Evolutionary conservation across 2,888 invertebrate species (phyloP).

Genomic region (Craniophora ligustri): DNA sequence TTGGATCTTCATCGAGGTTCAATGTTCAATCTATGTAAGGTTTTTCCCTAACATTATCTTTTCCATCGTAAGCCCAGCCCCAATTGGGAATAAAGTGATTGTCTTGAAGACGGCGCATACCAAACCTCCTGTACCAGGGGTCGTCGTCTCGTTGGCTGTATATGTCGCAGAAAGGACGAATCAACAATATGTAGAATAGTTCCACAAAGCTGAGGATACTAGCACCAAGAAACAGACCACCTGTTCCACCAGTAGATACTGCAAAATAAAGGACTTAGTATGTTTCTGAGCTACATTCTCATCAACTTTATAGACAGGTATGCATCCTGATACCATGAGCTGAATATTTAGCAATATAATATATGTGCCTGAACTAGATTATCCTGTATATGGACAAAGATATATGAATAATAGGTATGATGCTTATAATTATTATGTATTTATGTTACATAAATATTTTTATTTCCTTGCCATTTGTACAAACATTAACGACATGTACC

Average conservation of each 20-base stretch:
- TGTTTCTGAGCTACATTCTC: no score
- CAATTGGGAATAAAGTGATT: slow-evolving; percentile 72
- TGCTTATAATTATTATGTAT: no score
- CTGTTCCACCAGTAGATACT: slow-evolving; percentile 91
- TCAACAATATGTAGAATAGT: slow-evolving; percentile 88
- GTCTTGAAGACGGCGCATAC: slow-evolving; percentile 71
- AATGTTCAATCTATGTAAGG: neutral
- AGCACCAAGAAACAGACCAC: slow-evolving; percentile 90
- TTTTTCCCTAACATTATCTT: slow-evolving; percentile 35
- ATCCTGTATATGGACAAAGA: no score
- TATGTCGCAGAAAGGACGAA: slow-evolving; percentile 82
- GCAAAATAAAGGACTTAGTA: slow-evolving; percentile 43
- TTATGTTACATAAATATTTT: no score
- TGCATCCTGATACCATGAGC: no score
- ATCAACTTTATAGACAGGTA: no score
- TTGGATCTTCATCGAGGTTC: neutral
- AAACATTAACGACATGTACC: no score
- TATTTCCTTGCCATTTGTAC: no score
- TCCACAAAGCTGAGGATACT: slow-evolving; percentile 91
- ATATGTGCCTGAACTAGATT: no score
- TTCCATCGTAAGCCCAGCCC: slow-evolving; percentile 67
- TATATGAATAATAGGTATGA: no score
- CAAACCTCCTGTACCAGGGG: slow-evolving; percentile 79
- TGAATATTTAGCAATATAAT: no score
- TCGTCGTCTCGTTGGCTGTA: slow-evolving; percentile 81